Percentiles rank a stretch among this genome's conserved stretches.
Conservation (phyloP, 2,113 vertebrate genomes). For the Leptobrachium leishanense region DNA sequence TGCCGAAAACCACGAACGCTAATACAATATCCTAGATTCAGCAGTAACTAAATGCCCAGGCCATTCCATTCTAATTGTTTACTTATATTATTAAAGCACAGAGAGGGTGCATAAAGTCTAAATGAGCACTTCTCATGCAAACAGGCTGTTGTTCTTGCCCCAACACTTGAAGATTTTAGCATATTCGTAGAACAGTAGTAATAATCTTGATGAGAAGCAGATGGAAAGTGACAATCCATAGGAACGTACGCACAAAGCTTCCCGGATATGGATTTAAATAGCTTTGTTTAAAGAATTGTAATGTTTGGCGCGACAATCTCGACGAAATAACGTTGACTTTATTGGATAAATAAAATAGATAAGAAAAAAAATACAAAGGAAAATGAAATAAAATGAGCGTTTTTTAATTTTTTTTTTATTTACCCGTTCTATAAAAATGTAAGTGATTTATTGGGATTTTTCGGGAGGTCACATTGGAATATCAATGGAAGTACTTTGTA, state of each 20-base stretch:
- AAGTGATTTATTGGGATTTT: background rate
- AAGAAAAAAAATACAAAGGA: background rate
- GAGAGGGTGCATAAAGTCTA: conserved; percentile 46
- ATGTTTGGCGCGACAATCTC: conserved; percentile 29
- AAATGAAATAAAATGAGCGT: background rate
- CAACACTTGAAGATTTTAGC: conserved; percentile 45
- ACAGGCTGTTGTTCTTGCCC: conserved; percentile 47
- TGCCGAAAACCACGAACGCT: background rate
- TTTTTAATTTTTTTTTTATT: background rate
- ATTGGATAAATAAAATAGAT: conserved; percentile 40
- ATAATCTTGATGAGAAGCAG: conserved; percentile 50
- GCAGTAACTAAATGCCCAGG: background rate
- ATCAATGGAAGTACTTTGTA: no score
- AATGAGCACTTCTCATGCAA: conserved; percentile 49
- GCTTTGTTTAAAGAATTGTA: conserved; percentile 49
- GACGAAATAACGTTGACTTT: conserved; percentile 27
- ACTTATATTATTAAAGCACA: conserved; percentile 33
- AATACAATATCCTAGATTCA: conserved; percentile 10
- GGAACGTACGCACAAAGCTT: conserved; percentile 41
- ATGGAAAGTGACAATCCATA: conserved; percentile 45
- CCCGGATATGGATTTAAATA: conserved; percentile 49
- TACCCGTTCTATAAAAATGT: conserved; percentile 2
- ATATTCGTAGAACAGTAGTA: conserved; percentile 46
- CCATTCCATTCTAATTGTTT: conserved; percentile 28
- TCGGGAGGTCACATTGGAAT: no score